Evolutionary conservation across 1,140 invertebrate species (phyloP).

Genomic region (Dendrolimus punctatus): DNA sequence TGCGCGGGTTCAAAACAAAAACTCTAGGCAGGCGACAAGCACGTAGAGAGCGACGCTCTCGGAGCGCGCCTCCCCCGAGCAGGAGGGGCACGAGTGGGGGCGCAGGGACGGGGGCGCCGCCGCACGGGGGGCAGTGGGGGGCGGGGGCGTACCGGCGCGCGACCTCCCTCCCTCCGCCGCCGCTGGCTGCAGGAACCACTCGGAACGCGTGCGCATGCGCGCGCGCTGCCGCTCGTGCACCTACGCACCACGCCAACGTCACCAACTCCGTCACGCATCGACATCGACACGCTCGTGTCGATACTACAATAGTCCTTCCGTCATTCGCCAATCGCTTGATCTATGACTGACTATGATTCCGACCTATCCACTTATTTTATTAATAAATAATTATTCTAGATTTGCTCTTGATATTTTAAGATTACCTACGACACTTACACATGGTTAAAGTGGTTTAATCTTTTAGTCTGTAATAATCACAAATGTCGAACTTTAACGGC

Average conservation of each 20-base stretch:
- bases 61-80: constrained; percentile 25
- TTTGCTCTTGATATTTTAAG: too few relatives aligned
- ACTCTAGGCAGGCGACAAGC: constrained; percentile 72
- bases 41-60: constrained; percentile 66
- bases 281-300: not conserved
- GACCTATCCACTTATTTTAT: too few relatives aligned
- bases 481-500: too few relatives aligned
- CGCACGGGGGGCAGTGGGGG: constrained; percentile 19
- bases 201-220: constrained; percentile 92
- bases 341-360: too few relatives aligned
- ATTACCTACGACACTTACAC: too few relatives aligned
- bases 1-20: constrained; percentile 65
- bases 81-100: constrained; percentile 12
- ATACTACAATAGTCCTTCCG: not conserved
- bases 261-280: constrained; percentile 9
- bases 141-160: constrained; percentile 61
- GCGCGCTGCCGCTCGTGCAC: constrained; percentile 95
- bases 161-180: constrained; percentile 71
- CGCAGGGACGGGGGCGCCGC: constrained; percentile 14
- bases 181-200: constrained; percentile 92
- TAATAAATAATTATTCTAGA: too few relatives aligned
- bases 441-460: too few relatives aligned
- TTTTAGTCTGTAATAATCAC: too few relatives aligned
- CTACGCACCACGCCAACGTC: constrained; percentile 64
- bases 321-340: too few relatives aligned